Evolutionary conservation across 37 sponge, comb jelly and placozoan genomes (phyloP).

Genomic region (Halisarca cf. caerulea): DNA sequence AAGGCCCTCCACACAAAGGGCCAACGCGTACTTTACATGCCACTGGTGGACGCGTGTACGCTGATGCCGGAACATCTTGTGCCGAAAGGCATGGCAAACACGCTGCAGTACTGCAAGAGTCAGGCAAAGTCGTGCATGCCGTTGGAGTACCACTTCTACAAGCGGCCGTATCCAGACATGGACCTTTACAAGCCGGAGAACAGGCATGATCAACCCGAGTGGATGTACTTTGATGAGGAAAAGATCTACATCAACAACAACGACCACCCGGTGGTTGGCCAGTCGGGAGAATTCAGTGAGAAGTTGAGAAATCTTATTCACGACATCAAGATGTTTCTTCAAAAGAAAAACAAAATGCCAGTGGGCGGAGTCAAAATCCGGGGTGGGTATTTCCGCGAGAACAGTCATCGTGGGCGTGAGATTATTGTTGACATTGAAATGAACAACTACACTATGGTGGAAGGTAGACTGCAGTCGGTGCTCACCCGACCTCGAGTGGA

Average conservation of each 20-base stretch:
- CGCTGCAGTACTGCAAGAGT: not conserved
- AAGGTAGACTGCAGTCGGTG: not conserved
- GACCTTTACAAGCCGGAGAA: not conserved
- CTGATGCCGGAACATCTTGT: not conserved
- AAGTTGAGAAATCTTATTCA: constrained; percentile 20
- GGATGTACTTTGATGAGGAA: constrained; percentile 27
- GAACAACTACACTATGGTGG: not conserved
- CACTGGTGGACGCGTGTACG: constrained; percentile 7
- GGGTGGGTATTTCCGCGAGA: constrained; percentile 14
- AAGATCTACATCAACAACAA: constrained; percentile 27
- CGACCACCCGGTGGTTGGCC: constrained; percentile 14
- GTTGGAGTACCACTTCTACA: constrained; percentile 29
- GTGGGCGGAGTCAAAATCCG: not conserved
- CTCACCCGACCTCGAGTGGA: not conserved
- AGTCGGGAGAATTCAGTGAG: constrained; percentile 20
- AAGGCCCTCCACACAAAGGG: not conserved
- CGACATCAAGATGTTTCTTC: constrained; percentile 6
- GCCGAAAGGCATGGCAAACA: not conserved
- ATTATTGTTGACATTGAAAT: constrained; percentile 17
- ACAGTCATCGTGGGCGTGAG: constrained; percentile 18
- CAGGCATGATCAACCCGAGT: constrained; percentile 18
- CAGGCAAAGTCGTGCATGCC: constrained; percentile 14
- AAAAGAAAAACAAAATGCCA: not conserved
- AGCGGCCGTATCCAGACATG: constrained; percentile 16
- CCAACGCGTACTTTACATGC: not conserved